These are phyloP conservation scores for Pseudolaguvia tuberculata DNA, from an alignment of 2,113 vertebrate genomes.

Conservation along the genomic window DNA sequence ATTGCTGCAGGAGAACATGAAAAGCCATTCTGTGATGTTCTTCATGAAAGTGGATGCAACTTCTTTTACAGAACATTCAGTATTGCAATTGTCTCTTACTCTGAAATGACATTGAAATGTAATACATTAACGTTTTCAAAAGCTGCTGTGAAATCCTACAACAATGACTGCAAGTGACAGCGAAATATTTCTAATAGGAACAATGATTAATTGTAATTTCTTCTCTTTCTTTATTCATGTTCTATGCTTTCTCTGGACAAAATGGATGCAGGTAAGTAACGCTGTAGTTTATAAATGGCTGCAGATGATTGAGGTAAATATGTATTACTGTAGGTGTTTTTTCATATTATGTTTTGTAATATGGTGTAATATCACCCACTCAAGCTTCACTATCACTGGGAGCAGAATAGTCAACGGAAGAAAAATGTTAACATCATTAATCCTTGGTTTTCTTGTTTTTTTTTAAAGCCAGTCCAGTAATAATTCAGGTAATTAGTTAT, in stretches of 20 bases:
- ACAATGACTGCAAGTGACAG: too few relatives aligned
- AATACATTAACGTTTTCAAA: too few relatives aligned
- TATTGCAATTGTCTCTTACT: too few relatives aligned
- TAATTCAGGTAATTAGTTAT: neutral
- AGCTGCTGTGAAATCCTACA: too few relatives aligned
- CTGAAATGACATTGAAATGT: too few relatives aligned
- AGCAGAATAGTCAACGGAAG: conserved; percentile 3
- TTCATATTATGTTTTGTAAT: conserved; percentile 9
- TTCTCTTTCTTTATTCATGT: neutral
- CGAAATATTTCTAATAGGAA: too few relatives aligned
- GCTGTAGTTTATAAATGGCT: neutral
- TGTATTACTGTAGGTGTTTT: conserved; percentile 13
- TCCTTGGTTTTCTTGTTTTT: neutral
- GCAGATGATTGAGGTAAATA: conserved; percentile 18
- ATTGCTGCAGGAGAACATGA: too few relatives aligned
- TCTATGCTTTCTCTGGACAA: neutral
- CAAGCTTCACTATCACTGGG: conserved; percentile 6
- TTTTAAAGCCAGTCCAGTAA: neutral
- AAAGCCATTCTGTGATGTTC: too few relatives aligned
- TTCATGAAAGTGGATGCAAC: too few relatives aligned
- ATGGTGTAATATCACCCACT: conserved; percentile 19
- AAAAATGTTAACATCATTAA: neutral
- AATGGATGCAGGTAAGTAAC: neutral
- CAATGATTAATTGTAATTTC: neutral
- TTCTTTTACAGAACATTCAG: too few relatives aligned